These are phyloP conservation scores for Perithous albicinctus DNA, from an alignment of 2,888 invertebrate genomes.

Conservation along the genomic window DNA sequence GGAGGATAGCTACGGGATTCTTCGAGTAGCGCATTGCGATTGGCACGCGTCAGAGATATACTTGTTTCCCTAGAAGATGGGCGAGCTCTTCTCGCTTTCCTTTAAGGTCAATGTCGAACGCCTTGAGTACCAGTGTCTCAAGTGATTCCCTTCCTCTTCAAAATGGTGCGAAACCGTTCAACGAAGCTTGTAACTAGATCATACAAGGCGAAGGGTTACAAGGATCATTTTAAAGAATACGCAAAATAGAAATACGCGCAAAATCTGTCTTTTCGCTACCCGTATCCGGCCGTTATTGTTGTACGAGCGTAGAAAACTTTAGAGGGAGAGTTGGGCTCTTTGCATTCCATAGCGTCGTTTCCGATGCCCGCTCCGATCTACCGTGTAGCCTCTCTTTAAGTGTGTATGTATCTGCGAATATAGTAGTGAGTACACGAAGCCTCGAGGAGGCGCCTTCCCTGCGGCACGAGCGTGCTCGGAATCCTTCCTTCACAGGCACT, in stretches of 20 bases:
- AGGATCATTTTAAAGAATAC: conserved; percentile 28
- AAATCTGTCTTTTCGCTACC: conserved; percentile 31
- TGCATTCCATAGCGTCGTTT: conserved; percentile 64
- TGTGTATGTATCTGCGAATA: conserved; percentile 24
- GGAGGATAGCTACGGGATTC: not conserved
- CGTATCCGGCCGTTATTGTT: conserved; percentile 61
- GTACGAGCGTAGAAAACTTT: conserved; percentile 51
- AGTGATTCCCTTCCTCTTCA: conserved; percentile 6
- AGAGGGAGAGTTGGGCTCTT: conserved; percentile 21
- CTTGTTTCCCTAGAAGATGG: conserved; percentile 70
- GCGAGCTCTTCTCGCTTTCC: conserved; percentile 38
- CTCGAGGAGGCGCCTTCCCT: conserved; percentile 58
- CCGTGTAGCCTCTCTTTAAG: conserved; percentile 35
- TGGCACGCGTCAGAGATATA: conserved; percentile 82
- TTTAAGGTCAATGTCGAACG: conserved; percentile 39
- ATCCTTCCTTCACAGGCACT: conserved; percentile 50
- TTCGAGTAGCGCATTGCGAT: conserved; percentile 73
- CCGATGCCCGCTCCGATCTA: conserved; percentile 56
- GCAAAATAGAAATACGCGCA: conserved; percentile 24
- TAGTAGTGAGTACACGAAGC: conserved; percentile 40
- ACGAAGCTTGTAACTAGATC: not conserved
- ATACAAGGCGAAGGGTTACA: not conserved
- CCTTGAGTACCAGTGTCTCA: conserved; percentile 3
- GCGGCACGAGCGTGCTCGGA: conserved; percentile 63
- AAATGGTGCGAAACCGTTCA: conserved; percentile 24